Conservation (phyloP, 1,140 invertebrate genomes). For the Epicauta chinensis region DNA sequence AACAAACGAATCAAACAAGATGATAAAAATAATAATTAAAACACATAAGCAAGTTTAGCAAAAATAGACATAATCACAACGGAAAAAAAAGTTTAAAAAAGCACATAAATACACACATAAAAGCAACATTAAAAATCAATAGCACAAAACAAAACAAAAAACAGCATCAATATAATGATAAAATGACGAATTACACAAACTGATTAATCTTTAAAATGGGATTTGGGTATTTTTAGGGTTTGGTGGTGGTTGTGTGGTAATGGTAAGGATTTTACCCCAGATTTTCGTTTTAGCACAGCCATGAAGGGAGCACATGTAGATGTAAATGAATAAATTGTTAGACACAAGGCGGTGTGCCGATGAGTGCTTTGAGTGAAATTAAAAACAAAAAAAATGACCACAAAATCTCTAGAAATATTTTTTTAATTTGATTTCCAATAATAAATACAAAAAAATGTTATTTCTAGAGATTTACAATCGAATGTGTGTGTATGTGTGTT, state of each 20-base stretch:
- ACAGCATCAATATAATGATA: conserved; percentile 21
- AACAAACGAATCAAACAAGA: conserved; percentile 16
- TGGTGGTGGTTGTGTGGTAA: neutral
- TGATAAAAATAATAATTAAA: neutral
- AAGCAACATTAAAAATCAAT: conserved; percentile 7
- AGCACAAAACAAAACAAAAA: conserved; percentile 27
- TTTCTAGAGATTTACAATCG: neutral
- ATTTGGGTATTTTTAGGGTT: conserved; percentile 7
- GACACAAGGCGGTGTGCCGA: conserved; percentile 38
- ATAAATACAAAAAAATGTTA: too few relatives aligned
- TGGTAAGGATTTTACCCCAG: conserved; percentile 26
- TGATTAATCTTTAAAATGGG: neutral
- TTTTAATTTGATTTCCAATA: neutral
- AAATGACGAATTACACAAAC: conserved; percentile 15
- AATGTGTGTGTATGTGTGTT: too few relatives aligned
- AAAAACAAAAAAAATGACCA: conserved; percentile 6
- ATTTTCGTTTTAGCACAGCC: conserved; percentile 37
- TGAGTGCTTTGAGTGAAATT: conserved; percentile 33
- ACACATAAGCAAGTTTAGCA: conserved; percentile 8
- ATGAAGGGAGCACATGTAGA: conserved; percentile 37
- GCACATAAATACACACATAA: conserved; percentile 4
- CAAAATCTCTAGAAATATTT: conserved; percentile 17
- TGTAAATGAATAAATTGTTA: conserved; percentile 35
- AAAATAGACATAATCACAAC: too few relatives aligned
- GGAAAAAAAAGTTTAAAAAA: too few relatives aligned